Evolutionary conservation across 2,113 vertebrate species (phyloP).

Genomic region (Lycaon pictus): DNA sequence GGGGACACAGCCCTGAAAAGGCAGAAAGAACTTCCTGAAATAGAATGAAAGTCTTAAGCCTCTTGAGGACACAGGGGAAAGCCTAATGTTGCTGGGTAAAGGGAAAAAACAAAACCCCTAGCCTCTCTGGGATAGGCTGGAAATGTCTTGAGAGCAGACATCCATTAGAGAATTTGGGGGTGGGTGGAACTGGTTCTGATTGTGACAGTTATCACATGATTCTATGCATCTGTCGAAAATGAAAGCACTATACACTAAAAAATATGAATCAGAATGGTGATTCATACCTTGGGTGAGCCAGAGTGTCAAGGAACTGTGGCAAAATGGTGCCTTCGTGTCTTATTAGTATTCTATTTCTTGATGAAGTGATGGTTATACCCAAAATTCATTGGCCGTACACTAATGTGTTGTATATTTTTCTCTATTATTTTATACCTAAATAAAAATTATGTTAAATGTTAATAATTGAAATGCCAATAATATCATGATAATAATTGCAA

Average conservation of each 20-base stretch:
- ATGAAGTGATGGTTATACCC: background rate
- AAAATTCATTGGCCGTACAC: background rate
- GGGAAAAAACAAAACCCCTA: background rate
- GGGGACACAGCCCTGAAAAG: background rate
- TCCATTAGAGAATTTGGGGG: background rate
- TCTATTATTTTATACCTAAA: background rate
- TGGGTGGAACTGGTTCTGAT: background rate
- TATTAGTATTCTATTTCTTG: background rate
- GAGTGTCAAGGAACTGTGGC: background rate
- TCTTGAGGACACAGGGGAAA: background rate
- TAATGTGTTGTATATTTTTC: background rate
- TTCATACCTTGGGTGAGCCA: background rate
- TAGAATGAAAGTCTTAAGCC: background rate
- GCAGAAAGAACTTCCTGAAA: background rate
- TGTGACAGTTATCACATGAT: fast-evolving
- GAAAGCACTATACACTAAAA: background rate
- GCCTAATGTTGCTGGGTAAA: background rate
- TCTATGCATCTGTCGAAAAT: background rate
- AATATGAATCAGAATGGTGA: background rate
- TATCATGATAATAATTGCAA: background rate
- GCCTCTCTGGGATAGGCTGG: background rate
- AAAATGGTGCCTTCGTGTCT: background rate
- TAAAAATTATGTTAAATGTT: background rate
- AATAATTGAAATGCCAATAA: background rate
- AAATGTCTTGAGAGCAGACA: background rate